Evolutionary conservation across 2,888 invertebrate genomes (phyloP), one percentile per base, ranked within the genome.

Genomic region (Pogonocherus hispidulus): DNA sequence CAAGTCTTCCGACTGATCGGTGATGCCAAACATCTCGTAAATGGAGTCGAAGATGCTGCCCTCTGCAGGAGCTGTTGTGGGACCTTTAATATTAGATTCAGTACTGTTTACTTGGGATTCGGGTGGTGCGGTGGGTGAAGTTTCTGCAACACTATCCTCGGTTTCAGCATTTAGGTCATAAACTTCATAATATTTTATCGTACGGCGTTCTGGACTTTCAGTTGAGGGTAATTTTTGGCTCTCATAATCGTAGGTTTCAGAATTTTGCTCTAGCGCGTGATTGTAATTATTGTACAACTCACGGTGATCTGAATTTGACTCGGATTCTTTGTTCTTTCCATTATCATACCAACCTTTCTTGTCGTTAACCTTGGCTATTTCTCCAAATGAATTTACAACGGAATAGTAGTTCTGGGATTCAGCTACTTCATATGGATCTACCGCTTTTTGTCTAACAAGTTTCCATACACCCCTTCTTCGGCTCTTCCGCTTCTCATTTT

Each of bases 401-500:
- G 78, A 79, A 49, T 79, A 91, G 27, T 93, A 88, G 79, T 91
- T 91, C 83, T 95, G 94, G 0, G 94, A 94, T 83, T 95, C 95
- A 0, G 94, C 94, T 0, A 90, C 89, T 79, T 94, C 94, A 57
- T 94, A 91, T 20, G 90, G 89, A 82, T 94, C 94, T 16, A 84
- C 85, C 3, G 90, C 89, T 51, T 88, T 87, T 22, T 91, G 90
- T 72, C 91, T 90, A 0, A 93, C 90, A 73, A 92, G 90, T 78
- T 92, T 92, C 91, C 94, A 93, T 78, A 91, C 90, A 59, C 94
- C 93, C 71, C 92, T 90, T 67, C 92, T 89, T 66, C 88, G 85
- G 4, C 84, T 81, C n/a, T 74, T 78, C 9, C 72, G 74, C 59
- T 66, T 63, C 67, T 73, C 65, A 55, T 78, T 70, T 52, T 76